Percentiles rank a stretch among this genome's conserved stretches.
phyloP scores from a whole-genome alignment of 2,797 vertebrate genomes.

The Pteropus rufus region DNA sequence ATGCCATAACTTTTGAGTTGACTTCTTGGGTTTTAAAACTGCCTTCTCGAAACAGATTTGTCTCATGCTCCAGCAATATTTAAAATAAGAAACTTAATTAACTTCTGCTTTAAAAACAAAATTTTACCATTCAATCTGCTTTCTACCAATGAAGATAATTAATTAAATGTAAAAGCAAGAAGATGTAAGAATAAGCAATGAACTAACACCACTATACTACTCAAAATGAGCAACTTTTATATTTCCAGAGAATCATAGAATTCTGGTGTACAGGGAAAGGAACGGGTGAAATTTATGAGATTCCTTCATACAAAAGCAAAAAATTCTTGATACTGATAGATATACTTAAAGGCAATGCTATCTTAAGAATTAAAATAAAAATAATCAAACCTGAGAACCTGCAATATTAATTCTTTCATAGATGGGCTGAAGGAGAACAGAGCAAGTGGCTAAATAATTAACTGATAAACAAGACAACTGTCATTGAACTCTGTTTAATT shows the following conservation, averaged over 20 bases:
- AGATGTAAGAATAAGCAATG: background rate
- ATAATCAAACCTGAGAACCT: background rate
- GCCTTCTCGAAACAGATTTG: background rate
- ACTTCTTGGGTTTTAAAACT: background rate
- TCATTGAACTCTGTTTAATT: background rate
- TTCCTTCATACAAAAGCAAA: background rate
- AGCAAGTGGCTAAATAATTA: background rate
- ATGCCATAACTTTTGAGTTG: background rate
- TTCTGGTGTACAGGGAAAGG: background rate
- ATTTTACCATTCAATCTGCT: background rate
- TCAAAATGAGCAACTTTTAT: background rate
- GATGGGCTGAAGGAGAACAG: background rate
- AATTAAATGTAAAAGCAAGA: conserved; percentile 8
- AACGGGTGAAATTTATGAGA: conserved; percentile 9
- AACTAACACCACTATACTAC: background rate
- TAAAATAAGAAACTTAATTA: conserved; percentile 28
- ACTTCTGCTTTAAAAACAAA: conserved; percentile 41
- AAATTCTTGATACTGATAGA: background rate
- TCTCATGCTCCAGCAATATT: background rate
- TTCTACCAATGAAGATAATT: background rate
- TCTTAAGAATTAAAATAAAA: conserved; percentile 8
- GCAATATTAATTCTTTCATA: background rate
- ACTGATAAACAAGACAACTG: background rate
- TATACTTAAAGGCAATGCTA: background rate
- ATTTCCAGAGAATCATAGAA: background rate